phyloP scores from a whole-genome alignment of 2,113 vertebrate species.

The Catharus fuscescens region DNA sequence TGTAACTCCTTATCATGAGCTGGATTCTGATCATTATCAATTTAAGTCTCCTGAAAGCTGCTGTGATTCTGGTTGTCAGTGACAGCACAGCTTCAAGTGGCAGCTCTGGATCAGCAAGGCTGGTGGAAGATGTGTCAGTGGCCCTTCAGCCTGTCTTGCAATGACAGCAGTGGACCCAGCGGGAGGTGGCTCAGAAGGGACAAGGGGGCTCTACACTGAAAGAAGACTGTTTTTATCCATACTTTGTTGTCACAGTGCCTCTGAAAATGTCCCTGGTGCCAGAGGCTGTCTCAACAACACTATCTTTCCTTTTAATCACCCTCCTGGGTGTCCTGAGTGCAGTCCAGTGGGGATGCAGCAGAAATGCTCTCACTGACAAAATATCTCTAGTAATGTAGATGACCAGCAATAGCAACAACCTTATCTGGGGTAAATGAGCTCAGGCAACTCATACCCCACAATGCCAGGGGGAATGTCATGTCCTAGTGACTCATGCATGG shows the following conservation, averaged over 20 bases:
- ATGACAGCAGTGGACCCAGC: neutral
- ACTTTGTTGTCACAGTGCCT: neutral
- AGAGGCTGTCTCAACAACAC: neutral
- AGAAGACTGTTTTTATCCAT: neutral
- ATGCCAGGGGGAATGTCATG: neutral
- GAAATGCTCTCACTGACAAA: neutral
- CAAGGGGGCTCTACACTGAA: neutral
- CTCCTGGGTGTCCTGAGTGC: neutral
- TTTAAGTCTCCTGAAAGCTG: neutral
- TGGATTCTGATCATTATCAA: neutral
- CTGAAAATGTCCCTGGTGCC: neutral
- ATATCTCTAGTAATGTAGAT: neutral
- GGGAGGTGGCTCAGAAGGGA: neutral
- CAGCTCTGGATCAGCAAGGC: neutral
- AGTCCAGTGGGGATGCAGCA: neutral
- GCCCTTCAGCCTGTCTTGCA: neutral
- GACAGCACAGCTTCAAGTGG: neutral
- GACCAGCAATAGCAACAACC: neutral
- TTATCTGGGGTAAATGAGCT: neutral
- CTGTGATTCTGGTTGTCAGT: neutral
- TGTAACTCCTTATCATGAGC: conserved; percentile 3
- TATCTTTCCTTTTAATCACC: neutral
- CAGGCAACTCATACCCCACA: neutral
- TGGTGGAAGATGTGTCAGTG: neutral
- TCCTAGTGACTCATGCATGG: neutral